Base-by-base conservation (phyloP, 1,140 invertebrate genomes). In the Nixonia krombeini region DNA sequence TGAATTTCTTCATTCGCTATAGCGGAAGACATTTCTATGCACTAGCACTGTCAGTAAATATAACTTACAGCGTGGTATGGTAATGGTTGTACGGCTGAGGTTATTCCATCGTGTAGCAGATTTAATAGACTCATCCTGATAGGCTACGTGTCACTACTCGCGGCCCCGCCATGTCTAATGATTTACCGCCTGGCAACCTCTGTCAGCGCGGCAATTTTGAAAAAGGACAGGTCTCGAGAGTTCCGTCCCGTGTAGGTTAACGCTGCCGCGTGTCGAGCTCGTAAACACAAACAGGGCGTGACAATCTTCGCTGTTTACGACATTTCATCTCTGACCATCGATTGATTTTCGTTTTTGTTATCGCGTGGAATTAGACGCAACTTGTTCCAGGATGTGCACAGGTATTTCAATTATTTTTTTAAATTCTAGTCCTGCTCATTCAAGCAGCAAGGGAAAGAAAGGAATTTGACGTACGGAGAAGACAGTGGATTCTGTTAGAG, bases 91-190 rank as follows among this genome's bases (percentile, higher is more conserved):
- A 58, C 45, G 31, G 28, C 31, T 45, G 50, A 31, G 56, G 64
- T 56, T 66, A 75, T 74, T 72, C 61, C 63, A 44, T 72, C 68
- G 62, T 70, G 47, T 65, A 59, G 69, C 62, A 70, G 69, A 74
- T 77, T 77, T 75, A 77, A 77, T 77, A 77, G 75, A 77, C 75
- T 75, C 73, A 72, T 77, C 69, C 61, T 70, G 66, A 74, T 74
- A 73, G 61, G 52, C 26, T 58, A 62, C 68, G 61, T 72, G 70
- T 75, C 72, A 71, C 55, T 62, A 49, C 45, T 66, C 68, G 51
- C 49, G 50, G 56, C 45, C 45, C 49, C 15, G 45, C 59, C 33
- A 29, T 9, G 44, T 21, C 53, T 40, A 62, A 74, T 72, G 72
- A 74, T 73, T 74, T 73, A 75, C 57, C 23, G 44, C 25, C 40